Evolutionary conservation across 2,113 vertebrate species (phyloP).

Genomic region (Myotis davidii): DNA sequence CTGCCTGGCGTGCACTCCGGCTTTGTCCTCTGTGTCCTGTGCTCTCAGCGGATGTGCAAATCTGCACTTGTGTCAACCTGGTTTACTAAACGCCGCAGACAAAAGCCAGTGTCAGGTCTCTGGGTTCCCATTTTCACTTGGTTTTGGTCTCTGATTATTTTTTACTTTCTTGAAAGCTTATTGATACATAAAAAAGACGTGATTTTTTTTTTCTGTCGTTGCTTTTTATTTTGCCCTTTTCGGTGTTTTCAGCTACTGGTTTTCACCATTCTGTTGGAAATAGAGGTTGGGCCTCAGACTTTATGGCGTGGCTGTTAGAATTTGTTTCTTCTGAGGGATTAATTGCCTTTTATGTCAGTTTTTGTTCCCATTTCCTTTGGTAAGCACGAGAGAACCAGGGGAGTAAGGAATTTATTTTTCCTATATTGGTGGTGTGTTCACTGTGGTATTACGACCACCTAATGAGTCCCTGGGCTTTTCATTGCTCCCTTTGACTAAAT

Average conservation of each 20-base stretch:
- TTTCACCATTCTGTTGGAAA: not conserved
- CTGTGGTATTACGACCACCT: not conserved
- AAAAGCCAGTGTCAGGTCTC: not conserved
- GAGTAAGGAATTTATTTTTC: not conserved
- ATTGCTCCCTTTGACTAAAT: not conserved
- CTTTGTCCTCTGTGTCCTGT: not conserved
- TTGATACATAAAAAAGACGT: not conserved
- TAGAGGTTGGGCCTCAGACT: not conserved
- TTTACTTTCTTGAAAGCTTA: conserved; percentile 7
- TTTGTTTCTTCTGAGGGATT: not conserved
- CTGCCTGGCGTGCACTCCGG: not conserved
- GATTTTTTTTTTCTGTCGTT: not conserved
- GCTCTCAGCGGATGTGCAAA: not conserved
- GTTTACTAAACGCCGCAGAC: not conserved
- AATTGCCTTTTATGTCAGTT: not conserved
- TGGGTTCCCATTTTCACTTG: not conserved
- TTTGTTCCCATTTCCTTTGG: not conserved
- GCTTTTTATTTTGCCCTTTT: not conserved
- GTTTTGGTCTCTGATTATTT: not conserved
- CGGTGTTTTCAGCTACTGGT: not conserved
- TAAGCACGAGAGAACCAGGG: not conserved
- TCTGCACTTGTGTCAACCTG: not conserved
- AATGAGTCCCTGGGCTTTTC: not conserved
- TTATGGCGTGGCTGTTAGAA: not conserved
- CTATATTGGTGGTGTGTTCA: not conserved